These are phyloP conservation scores for Silurus glanis DNA, from an alignment of 2,113 vertebrate species.

Conservation along the genomic window DNA sequence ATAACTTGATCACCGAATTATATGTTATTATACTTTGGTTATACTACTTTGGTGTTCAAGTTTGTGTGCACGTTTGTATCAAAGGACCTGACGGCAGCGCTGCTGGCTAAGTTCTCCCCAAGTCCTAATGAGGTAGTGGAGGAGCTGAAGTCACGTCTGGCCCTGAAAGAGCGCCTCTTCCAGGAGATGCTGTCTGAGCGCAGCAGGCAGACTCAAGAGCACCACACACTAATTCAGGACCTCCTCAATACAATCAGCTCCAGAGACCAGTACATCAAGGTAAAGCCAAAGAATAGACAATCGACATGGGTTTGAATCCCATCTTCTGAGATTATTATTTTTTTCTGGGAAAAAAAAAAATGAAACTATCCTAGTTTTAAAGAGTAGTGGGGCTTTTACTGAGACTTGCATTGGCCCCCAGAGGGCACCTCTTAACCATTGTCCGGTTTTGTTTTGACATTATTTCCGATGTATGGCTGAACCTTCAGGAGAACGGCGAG, in stretches of 20 bases:
- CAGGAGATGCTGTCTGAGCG: slow-evolving; percentile 84
- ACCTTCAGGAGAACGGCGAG: slow-evolving; percentile 74
- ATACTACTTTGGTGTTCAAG: not conserved
- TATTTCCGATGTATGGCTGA: not conserved
- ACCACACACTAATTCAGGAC: slow-evolving; percentile 80
- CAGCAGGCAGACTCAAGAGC: slow-evolving; percentile 75
- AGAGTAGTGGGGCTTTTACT: not conserved
- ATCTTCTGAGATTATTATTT: not conserved
- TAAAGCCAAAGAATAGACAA: slow-evolving; percentile 37
- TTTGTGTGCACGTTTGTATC: not conserved
- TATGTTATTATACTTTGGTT: not conserved
- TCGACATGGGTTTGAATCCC: not conserved
- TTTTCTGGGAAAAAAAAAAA: no score
- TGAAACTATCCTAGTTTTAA: no score
- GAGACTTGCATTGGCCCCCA: not conserved
- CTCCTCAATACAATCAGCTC: slow-evolving; percentile 79
- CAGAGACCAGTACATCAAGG: slow-evolving; percentile 84
- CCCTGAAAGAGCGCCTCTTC: slow-evolving; percentile 85
- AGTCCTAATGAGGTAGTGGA: slow-evolving; percentile 76
- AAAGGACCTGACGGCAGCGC: slow-evolving; percentile 82
- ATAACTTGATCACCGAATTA: not conserved
- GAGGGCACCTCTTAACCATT: no score
- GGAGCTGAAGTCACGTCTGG: slow-evolving; percentile 81
- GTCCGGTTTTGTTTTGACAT: not conserved
- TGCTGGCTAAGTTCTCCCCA: slow-evolving; percentile 76